Evolutionary conservation across 2,888 invertebrate genomes (phyloP), one percentile per base, ranked within the genome.

Genomic region (Exephanes ischioxanthus): DNA sequence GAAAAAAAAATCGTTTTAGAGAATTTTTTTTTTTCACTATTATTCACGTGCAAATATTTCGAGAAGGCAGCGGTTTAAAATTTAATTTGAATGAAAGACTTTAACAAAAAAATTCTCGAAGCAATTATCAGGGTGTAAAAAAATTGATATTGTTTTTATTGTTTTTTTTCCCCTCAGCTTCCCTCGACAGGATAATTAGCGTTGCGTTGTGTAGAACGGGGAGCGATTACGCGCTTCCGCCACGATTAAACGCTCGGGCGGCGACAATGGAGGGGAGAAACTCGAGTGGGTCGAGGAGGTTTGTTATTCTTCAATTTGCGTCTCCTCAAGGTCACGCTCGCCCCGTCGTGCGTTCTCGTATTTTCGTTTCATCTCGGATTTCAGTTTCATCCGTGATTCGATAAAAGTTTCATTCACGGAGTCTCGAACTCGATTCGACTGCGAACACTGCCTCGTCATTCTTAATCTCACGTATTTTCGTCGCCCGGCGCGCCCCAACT

Each of bases 311-410:
- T 68, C 16, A 48, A 68, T n/a, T 58, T 14, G 11, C 22, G 14
- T 58, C 22, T 11, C 16, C 26, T 14, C 58, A 22, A 26, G 58
- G 14, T 58, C 11, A 14, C 3, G 2, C 22, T 58, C 26, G 58
- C 45, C 45, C 14, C 1, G 37, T 53, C 19, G 53, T 14, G 11
- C 7, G 19, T 16, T 51, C 22, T 30, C 51, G 53, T 76, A 66
- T 76, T 66, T 76, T 76, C 66, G 66, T 76, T 76, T 76, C 51
- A 67, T 67, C 66, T 66, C 63, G 48, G 45, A 53, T 5, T 5
- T 5, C 22, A 7, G 19, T 51, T 11, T 37, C 22, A 22, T 61
- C 22, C 48, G 48, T 14, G 45, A 48, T 45, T 30, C 26, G 5
- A 19, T 30, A 33, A 67, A 37, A 53, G 5, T 30, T 19, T 76